Conservation (phyloP, 2,113 vertebrate genomes). For the Bungarus multicinctus region DNA sequence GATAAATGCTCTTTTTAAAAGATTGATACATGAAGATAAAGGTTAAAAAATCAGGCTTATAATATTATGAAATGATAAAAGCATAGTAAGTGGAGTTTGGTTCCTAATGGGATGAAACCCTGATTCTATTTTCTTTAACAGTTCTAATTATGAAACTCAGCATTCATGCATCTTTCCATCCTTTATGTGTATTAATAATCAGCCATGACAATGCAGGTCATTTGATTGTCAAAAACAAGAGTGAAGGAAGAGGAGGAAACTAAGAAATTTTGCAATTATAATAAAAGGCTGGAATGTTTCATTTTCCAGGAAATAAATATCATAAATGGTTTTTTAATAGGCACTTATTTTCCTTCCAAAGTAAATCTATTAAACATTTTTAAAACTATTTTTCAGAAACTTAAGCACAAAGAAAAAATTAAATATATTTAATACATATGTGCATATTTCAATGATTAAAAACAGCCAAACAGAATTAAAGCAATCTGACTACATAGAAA, state of each 20-base stretch:
- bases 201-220: background rate
- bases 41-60: background rate
- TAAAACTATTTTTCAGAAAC: slow-evolving; percentile 24
- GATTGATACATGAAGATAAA: background rate
- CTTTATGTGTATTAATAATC: slow-evolving; percentile 12
- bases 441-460: slow-evolving; percentile 20
- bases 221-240: slow-evolving; percentile 13
- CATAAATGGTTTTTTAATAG: slow-evolving; percentile 23
- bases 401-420: background rate
- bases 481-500: background rate
- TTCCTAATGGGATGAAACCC: background rate
- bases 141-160: background rate
- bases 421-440: slow-evolving; percentile 8
- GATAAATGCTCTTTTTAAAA: background rate
- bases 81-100: background rate
- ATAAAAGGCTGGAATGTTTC: slow-evolving; percentile 14
- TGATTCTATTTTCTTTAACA: background rate
- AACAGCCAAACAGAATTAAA: background rate
- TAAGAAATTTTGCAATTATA: background rate
- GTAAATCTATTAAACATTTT: background rate
- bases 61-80: background rate
- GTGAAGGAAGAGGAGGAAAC: background rate
- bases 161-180: background rate
- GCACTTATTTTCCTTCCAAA: background rate
- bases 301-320: slow-evolving; percentile 26